phyloP scores from a whole-genome alignment of 2,888 invertebrate species.

The Tryphoninae sp. region DNA sequence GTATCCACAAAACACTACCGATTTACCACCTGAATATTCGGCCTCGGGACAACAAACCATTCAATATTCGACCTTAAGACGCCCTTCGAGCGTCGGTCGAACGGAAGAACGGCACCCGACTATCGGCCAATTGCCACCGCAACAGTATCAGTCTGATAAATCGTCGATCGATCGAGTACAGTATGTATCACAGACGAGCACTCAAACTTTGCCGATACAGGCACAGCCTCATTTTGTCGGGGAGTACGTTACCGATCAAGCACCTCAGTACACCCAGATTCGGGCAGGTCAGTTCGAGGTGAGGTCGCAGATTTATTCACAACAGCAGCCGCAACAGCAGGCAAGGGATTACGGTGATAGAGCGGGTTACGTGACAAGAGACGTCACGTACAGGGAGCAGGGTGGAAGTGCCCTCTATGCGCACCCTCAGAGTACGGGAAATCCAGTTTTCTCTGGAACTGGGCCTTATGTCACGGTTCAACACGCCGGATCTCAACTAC shows the following conservation, averaged over 20 bases:
- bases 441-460: constrained; percentile 72
- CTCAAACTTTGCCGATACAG: constrained; percentile 77
- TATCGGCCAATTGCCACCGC: constrained; percentile 70
- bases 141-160: constrained; percentile 74
- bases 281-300: constrained; percentile 75
- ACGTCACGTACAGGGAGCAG: constrained; percentile 75
- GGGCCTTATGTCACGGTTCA: constrained; percentile 77
- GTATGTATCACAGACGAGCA: constrained; percentile 75
- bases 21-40: constrained; percentile 53
- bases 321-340: constrained; percentile 66
- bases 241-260: constrained; percentile 71
- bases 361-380: constrained; percentile 77
- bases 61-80: constrained; percentile 69
- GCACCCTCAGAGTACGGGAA: constrained; percentile 73
- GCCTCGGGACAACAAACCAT: constrained; percentile 43
- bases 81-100: constrained; percentile 71
- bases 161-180: constrained; percentile 70
- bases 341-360: constrained; percentile 74
- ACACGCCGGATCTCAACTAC: constrained; percentile 71
- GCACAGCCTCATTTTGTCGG: constrained; percentile 76
- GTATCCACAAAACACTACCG: constrained; percentile 44
- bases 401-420: constrained; percentile 69
- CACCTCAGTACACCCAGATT: constrained; percentile 76
- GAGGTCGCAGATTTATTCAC: constrained; percentile 75
- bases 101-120: constrained; percentile 75